Base-by-base conservation (phyloP, 2,113 vertebrate species). In the Colaptes auratus region DNA sequence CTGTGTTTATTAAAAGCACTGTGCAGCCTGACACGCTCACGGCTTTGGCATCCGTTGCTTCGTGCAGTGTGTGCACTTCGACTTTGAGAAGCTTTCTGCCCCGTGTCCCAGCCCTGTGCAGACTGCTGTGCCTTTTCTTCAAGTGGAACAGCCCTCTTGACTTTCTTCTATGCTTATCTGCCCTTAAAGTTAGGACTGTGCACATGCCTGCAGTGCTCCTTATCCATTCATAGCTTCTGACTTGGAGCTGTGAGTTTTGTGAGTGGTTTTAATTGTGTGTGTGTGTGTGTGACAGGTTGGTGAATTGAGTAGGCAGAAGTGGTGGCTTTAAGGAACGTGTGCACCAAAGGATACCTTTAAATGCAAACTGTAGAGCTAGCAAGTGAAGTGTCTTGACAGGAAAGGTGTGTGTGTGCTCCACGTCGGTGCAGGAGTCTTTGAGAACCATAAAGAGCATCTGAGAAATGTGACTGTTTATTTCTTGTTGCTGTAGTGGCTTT, bases 391-490 rank as follows among this genome's bases (percentile, higher is more conserved):
- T 42, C 64, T 71, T 71, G 65, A 25, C 20, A 33, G 1, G 0
- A 42, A 56, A 76, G n/a, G 17, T 65, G 6, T 65, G 5, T 65
- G 5, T 5, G n/a, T 0, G 0, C 60, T 46, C 36, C 4, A 0
- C 16, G 18, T 64, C 33, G 52, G 35, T 55, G 44, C 60, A 63
- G 69, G 59, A 91, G 69, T 21, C 74, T 82, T 44, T 66, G 63
- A 64, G 36, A 73, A 4, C 33, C 42, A 12, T 81, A 60, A 90
- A 67, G 74, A 80, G 36, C 74, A 35, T 74, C 50, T 78, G 70
- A 78, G 66, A 93, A 86, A 94, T n/a, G 48, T 5, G 74, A 63
- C 21, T 95, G 88, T 94, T 95, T 96, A 96, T 86, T 90, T 84
- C 77, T 56, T 65, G 36, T 61, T 60, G 21, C 86, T 81, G 15